Base-by-base conservation (phyloP, 2,113 vertebrate species). In the Tympanuchus pallidicinctus region DNA sequence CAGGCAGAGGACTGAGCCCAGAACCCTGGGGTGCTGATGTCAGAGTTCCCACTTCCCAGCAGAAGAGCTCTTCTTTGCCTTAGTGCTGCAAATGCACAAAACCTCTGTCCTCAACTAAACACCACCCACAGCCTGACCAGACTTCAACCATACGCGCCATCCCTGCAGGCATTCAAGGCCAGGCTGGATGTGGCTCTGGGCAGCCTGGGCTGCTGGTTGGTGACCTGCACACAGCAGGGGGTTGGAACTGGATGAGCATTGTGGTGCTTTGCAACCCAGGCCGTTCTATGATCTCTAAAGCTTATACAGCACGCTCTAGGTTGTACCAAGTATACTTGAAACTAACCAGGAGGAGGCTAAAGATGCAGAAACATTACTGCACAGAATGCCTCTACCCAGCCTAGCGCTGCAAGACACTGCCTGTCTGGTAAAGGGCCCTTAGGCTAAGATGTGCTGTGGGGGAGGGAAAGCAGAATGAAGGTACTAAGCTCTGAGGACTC, bases 31-130 rank as follows among this genome's bases (percentile, higher is more conserved):
- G 0, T 0, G 40, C 8, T 47, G 36, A 77, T 38, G 52, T 27
- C 40, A 12, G 47, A 28, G 47, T 30, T 56, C 38, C 45, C 30
- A 64, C 42, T 19, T 59, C 21, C n/a, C 30, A 48, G 45, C 30
- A 0, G 5, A 3, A 85, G 16, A 52, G 32, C 40, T 47, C 38
- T 24, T 34, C 40, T 80, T 32, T 30, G 18, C n/a, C 27, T 73
- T 14, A 48, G 8, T 48, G 76, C n/a, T 65, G 13, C 0, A 1
- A 20, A 28, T 0, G 0, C 28, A 34, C 40, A 59, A 86, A 43
- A 4, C 22, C n/a, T 16, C 38, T 11, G 5, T 25, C 27, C 70
- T 67, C 59, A 81, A 56, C 54, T 52, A 13, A 67, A 52, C 28
- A 40, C 18, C 48, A 64, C 15, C 20, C 32, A 32, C 47, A 76